phyloP scores from a whole-genome alignment of 2,888 invertebrate species.

The Sialis fuliginosa region DNA sequence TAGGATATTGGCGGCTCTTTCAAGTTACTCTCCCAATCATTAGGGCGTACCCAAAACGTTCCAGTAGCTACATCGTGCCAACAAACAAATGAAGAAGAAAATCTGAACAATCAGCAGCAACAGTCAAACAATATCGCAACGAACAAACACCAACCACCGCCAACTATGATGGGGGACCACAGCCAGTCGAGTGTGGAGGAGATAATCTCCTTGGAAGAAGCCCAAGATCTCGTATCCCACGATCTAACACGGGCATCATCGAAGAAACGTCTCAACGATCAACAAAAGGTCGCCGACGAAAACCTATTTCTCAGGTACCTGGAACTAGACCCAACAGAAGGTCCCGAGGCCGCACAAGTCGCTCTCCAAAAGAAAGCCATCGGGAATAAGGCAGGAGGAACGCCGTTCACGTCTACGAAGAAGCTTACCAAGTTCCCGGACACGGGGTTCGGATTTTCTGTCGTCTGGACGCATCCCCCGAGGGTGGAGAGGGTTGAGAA shows the following conservation, averaged over 20 bases:
- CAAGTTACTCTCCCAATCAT: slow-evolving; percentile 50
- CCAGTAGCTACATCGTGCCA: slow-evolving; percentile 10
- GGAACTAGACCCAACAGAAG: slow-evolving; percentile 61
- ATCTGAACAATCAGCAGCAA: background rate
- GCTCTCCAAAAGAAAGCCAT: slow-evolving; percentile 31
- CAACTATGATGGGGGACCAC: slow-evolving; percentile 23
- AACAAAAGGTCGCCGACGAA: slow-evolving; percentile 44
- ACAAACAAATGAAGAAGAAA: slow-evolving; percentile 1
- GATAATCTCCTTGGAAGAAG: slow-evolving; percentile 15
- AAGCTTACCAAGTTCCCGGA: slow-evolving; percentile 26
- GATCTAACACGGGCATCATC: slow-evolving; percentile 26
- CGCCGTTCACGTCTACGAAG: slow-evolving; percentile 69
- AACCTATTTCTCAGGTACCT: slow-evolving; percentile 53
- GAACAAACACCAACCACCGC: background rate
- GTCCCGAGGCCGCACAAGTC: slow-evolving; percentile 37
- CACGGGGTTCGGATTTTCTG: slow-evolving; percentile 66
- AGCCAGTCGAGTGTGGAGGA: slow-evolving; percentile 29
- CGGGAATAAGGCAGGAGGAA: slow-evolving; percentile 40
- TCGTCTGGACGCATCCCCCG: slow-evolving; percentile 80
- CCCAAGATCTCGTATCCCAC: slow-evolving; percentile 16
- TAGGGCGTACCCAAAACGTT: slow-evolving; percentile 17
- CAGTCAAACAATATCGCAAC: background rate
- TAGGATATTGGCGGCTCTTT: slow-evolving; percentile 47
- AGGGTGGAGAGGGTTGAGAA: slow-evolving; percentile 70
- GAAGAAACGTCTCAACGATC: slow-evolving; percentile 36